Percentiles rank a stretch among this genome's conserved stretches.
These are phyloP conservation scores for Cervus canadensis DNA, from an alignment of 2,113 vertebrate genomes.

Conservation along the genomic window DNA sequence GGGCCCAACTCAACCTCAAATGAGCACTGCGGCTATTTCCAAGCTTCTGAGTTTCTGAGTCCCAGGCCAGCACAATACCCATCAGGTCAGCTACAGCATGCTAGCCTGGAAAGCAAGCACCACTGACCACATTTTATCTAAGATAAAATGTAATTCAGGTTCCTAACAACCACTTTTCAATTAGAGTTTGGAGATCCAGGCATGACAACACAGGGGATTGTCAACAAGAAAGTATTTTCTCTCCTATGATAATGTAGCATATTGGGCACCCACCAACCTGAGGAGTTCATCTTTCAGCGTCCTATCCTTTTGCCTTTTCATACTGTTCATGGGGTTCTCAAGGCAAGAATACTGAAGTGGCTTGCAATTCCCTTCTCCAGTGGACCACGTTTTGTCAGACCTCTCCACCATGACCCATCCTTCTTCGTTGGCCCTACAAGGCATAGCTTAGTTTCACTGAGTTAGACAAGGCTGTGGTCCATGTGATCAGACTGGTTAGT, in stretches of 20 bases:
- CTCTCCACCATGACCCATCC: not conserved
- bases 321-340: not conserved
- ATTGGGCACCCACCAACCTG: not conserved
- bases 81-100: not conserved
- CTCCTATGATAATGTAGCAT: not conserved
- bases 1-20: not conserved
- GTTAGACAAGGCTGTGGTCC: not conserved
- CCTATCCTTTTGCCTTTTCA: not conserved
- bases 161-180: not conserved
- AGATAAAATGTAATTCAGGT: not conserved
- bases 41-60: not conserved
- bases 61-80: not conserved
- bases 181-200: not conserved
- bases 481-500: not conserved
- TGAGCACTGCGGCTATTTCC: not conserved
- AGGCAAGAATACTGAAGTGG: not conserved
- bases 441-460: not conserved
- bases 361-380: not conserved
- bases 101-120: not conserved
- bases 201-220: not conserved
- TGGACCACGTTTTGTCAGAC: not conserved
- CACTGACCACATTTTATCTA: not conserved
- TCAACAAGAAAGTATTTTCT: not conserved
- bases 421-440: accelerated
- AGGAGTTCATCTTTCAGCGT: not conserved